Conservation (phyloP, 2,888 invertebrate species). For the Meiosimyza platycephala region DNA sequence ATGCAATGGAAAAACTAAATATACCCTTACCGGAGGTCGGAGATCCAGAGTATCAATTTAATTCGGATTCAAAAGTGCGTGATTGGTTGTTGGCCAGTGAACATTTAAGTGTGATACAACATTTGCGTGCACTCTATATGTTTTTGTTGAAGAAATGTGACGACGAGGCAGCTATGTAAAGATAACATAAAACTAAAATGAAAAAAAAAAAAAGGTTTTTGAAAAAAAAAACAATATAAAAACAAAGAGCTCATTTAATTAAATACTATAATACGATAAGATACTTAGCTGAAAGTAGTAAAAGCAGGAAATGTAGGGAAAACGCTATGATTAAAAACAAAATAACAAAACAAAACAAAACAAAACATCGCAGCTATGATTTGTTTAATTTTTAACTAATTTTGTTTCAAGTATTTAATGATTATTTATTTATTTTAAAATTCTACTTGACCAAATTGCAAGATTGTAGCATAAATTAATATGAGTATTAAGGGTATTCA, state of each 20-base stretch:
- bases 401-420: conserved; percentile 5
- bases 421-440: conserved; percentile 25
- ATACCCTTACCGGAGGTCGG: conserved; percentile 41
- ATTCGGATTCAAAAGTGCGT: conserved; percentile 26
- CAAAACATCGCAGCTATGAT: too few relatives aligned
- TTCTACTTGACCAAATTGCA: background rate
- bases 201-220: background rate
- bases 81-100: conserved; percentile 47
- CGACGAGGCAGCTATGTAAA: conserved; percentile 30
- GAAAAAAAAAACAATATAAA: background rate
- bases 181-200: conserved; percentile 3
- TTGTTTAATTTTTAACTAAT: background rate
- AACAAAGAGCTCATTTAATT: conserved; percentile 7
- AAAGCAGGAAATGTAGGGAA: too few relatives aligned
- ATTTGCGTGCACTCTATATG: conserved; percentile 27
- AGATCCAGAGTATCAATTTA: conserved; percentile 32
- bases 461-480: too few relatives aligned
- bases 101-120: conserved; percentile 39
- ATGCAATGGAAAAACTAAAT: conserved; percentile 34
- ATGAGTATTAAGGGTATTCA: too few relatives aligned
- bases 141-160: conserved; percentile 38
- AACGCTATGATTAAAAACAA: too few relatives aligned
- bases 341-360: too few relatives aligned
- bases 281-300: too few relatives aligned
- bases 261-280: background rate